Base-by-base conservation (phyloP, 2,888 invertebrate species). In the Schrankia costaestrigalis region DNA sequence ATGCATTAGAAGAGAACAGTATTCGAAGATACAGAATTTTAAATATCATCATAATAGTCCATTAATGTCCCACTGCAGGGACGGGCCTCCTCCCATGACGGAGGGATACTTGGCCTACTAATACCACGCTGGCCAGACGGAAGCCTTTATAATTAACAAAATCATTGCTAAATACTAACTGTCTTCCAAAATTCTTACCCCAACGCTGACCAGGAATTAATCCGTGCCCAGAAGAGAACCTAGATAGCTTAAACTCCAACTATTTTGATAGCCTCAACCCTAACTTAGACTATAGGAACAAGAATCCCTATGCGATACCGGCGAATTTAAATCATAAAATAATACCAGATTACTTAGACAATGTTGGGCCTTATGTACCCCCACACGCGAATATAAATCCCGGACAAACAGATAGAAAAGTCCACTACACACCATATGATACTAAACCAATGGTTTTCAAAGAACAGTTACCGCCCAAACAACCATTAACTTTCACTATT, bases 301-400 rank as follows among this genome's bases (percentile, higher is more conserved):
- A 86, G 63, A 89, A 86, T 64, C 88, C 88, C 50, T 89, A 89
- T 54, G 89, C 85, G 47, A 89, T 89, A 45, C 89, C 89, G 21
- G 89, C 88, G 3, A 89, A 89, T 44, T 49, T 86, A 9, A 86
- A 86, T 44, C 79, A 82, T 41, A 83, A 56, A 2, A 46, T 71
- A 36, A 63, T 85, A 36, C 85, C 87, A 0, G 82, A 83, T n/a
- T 80, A 78, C 28, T 41, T 52, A 2, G 76, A 78, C 1, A 74
- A 71, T 13, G 51, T 41, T 0, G 46, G 55, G 1, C 86, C 82
- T 13, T 86, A 89, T 35, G 70, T 90, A 18, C 83, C 85, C 0
- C 88, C 89, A 9, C 83, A 89, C 52, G 84, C 80, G 43, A 76
- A 83, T 56, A 48, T 75, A 14, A 26, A 47, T 0, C 36, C 43